A percentile compares a stretch with the other conserved stretches of the same genome.
These are phyloP conservation scores for Trachemys scripta DNA, from an alignment of 2,113 vertebrate species.

Conservation along the genomic window DNA sequence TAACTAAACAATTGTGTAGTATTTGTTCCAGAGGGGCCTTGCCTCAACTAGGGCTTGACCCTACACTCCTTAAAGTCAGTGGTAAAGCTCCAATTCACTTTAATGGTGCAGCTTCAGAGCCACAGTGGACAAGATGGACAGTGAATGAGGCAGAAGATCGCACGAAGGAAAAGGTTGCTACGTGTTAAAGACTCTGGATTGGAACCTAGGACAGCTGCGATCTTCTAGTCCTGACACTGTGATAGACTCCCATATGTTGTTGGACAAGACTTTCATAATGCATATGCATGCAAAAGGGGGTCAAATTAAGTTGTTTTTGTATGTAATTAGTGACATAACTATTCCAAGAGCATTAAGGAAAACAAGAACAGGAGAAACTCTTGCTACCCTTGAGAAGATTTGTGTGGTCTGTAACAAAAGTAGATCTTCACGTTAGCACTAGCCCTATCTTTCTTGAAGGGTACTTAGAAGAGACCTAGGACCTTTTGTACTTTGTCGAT, in stretches of 20 bases:
- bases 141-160: background rate
- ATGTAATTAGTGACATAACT: constrained; percentile 50
- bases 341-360: constrained; percentile 56
- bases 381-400: constrained; percentile 49
- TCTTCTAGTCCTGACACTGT: background rate
- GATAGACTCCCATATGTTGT: background rate
- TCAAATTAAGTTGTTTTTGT: constrained; percentile 56
- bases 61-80: background rate
- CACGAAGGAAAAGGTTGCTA: background rate
- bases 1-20: background rate
- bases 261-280: constrained; percentile 45
- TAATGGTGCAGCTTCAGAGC: background rate
- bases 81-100: background rate
- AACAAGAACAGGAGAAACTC: constrained; percentile 62
- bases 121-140: background rate
- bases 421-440: constrained; percentile 49
- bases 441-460: constrained; percentile 28
- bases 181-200: constrained; percentile 1
- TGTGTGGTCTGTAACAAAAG: constrained; percentile 57
- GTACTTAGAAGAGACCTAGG: constrained; percentile 50
- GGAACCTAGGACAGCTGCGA: background rate
- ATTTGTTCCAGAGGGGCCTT: background rate
- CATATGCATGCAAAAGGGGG: constrained; percentile 25
- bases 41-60: background rate
- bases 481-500: constrained; percentile 62